Evolutionary conservation across 2,797 vertebrate species (phyloP).

Genomic region (Lophotriccus pileatus): DNA sequence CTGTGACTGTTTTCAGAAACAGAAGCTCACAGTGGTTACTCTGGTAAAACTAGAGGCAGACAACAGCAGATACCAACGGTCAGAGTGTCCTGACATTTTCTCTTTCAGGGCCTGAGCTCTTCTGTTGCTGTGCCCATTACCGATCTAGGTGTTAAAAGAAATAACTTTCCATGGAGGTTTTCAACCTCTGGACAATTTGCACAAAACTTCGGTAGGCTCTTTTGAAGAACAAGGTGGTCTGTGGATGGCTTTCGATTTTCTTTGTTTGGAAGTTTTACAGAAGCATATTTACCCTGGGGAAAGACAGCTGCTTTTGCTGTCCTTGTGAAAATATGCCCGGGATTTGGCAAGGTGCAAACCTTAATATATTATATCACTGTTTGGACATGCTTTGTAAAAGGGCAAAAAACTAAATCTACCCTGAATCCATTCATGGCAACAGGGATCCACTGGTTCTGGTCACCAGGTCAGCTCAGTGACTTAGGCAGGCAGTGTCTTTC

Average conservation of each 20-base stretch:
- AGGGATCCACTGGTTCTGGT: not conserved
- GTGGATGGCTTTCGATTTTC: not conserved
- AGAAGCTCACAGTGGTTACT: not conserved
- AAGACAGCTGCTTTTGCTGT: conserved; percentile 17
- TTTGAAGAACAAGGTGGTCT: conserved; percentile 18
- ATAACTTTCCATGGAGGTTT: not conserved
- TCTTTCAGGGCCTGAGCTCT: not conserved
- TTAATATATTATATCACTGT: not conserved
- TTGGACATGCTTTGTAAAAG: not conserved
- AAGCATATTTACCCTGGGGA: not conserved
- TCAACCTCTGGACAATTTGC: not conserved
- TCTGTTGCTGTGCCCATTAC: not conserved
- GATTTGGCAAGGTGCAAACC: conserved; percentile 14
- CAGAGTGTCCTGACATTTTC: not conserved
- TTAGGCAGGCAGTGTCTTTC: not conserved
- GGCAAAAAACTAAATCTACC: not conserved
- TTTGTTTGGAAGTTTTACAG: conserved; percentile 1
- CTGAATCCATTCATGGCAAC: not conserved
- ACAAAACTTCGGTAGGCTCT: not conserved
- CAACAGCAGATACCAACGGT: not conserved
- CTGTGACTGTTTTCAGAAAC: not conserved
- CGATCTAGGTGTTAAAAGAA: not conserved
- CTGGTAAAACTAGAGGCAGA: not conserved
- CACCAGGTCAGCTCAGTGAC: not conserved
- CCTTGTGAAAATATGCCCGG: conserved; percentile 21